A percentile compares a stretch with the other conserved stretches of the same genome.
Evolutionary conservation across 2,888 invertebrate species (phyloP).

Genomic region (Atrina japonica): DNA sequence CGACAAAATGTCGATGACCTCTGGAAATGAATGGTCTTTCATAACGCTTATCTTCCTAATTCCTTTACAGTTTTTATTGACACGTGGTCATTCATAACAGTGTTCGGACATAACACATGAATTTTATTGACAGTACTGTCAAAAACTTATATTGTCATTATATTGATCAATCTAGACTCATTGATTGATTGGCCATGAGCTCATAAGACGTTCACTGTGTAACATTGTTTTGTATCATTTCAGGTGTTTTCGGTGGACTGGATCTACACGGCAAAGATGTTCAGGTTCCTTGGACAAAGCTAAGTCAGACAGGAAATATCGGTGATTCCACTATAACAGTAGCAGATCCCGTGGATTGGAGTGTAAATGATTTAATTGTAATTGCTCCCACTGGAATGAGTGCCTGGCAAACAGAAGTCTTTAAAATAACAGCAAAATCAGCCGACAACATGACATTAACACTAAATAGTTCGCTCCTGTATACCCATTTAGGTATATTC

Average conservation of each 20-base stretch:
- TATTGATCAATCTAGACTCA: too few relatives aligned
- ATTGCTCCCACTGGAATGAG: slow-evolving; percentile 67
- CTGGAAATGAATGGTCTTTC: too few relatives aligned
- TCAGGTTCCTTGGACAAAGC: slow-evolving; percentile 64
- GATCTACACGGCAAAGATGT: slow-evolving; percentile 72
- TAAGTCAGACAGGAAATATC: slow-evolving; percentile 59
- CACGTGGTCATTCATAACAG: too few relatives aligned
- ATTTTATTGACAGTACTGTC: too few relatives aligned
- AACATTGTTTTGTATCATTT: neutral
- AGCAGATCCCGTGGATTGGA: slow-evolving; percentile 66
- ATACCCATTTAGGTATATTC: slow-evolving; percentile 67
- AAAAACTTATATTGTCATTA: too few relatives aligned
- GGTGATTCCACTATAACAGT: slow-evolving; percentile 63
- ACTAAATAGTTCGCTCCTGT: slow-evolving; percentile 65
- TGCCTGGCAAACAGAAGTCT: slow-evolving; percentile 72
- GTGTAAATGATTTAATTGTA: slow-evolving; percentile 68
- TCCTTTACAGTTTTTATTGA: too few relatives aligned
- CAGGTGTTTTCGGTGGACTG: slow-evolving; percentile 75
- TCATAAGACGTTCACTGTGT: neutral
- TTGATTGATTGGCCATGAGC: too few relatives aligned
- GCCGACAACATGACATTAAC: slow-evolving; percentile 58
- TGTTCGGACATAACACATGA: too few relatives aligned
- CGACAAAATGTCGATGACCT: too few relatives aligned
- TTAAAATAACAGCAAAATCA: slow-evolving; percentile 59
- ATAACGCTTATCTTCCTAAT: too few relatives aligned